These are phyloP conservation scores for Pristiophorus japonicus DNA, from an alignment of 2,113 vertebrate genomes.

Conservation along the genomic window DNA sequence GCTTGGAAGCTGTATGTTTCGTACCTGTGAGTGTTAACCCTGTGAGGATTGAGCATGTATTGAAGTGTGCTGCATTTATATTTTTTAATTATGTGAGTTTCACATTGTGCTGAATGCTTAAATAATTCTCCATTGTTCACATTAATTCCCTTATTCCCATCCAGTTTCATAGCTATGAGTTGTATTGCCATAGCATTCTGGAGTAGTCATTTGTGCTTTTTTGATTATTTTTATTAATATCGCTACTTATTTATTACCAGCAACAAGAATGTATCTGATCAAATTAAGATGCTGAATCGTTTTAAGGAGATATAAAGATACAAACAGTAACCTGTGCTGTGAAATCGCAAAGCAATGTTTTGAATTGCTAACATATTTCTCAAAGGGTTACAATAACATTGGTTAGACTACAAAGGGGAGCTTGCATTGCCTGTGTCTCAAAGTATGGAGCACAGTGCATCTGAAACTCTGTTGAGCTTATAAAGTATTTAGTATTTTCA, in stretches of 20 bases:
- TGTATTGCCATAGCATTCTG: background rate
- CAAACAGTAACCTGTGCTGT: background rate
- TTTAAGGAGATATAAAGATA: background rate
- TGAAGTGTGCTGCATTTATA: background rate
- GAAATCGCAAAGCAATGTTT: background rate
- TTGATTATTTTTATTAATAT: background rate
- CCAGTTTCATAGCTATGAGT: background rate
- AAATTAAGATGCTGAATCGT: background rate
- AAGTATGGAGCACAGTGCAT: slow-evolving; percentile 41
- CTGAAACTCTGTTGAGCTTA: slow-evolving; percentile 48
- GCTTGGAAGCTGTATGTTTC: background rate
- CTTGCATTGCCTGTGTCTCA: background rate
- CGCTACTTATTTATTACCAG: background rate
- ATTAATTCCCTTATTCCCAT: background rate
- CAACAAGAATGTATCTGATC: background rate
- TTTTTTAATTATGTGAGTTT: slow-evolving; percentile 14
- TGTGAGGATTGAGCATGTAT: slow-evolving; percentile 14
- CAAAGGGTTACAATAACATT: slow-evolving; percentile 29
- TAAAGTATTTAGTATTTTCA: slow-evolving; percentile 61
- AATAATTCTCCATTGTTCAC: background rate
- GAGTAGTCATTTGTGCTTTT: background rate
- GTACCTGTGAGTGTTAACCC: accelerated
- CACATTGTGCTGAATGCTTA: slow-evolving; percentile 8
- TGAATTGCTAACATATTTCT: background rate
- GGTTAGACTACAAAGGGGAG: slow-evolving; percentile 28